A percentile compares a stretch with the other conserved stretches of the same genome.
Evolutionary conservation across 2,888 invertebrate genomes (phyloP).

Genomic region (Platypus cylindrus): DNA sequence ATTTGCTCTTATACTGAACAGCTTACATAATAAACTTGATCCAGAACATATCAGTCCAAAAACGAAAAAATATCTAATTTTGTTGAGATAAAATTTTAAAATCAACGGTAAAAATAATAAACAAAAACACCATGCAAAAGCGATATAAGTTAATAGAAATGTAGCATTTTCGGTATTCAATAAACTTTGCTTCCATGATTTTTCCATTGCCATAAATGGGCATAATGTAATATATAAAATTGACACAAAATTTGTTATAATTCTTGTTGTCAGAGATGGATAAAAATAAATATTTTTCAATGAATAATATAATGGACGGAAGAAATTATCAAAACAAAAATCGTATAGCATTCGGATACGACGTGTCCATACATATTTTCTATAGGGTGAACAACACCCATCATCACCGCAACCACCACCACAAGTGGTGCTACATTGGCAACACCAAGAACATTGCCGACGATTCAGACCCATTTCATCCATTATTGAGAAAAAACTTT

Average conservation of each 20-base stretch:
- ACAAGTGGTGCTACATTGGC: too few species aligned
- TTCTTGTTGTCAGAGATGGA: slow-evolving; percentile 18
- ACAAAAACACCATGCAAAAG: slow-evolving; percentile 24
- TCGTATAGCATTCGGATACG: slow-evolving; percentile 15
- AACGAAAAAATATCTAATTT: slow-evolving; percentile 17
- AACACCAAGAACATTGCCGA: slow-evolving; percentile 9
- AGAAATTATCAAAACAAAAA: slow-evolving; percentile 17
- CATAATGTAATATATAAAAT: slow-evolving; percentile 17
- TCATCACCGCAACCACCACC: too few species aligned
- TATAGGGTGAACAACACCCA: slow-evolving; percentile 18
- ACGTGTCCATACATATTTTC: slow-evolving; percentile 19
- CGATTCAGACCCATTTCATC: slow-evolving; percentile 18
- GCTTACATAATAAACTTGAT: slow-evolving; percentile 22
- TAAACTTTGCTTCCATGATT: slow-evolving; percentile 11
- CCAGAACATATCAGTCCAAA: slow-evolving; percentile 18
- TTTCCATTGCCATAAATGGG: slow-evolving; percentile 18
- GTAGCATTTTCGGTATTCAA: slow-evolving; percentile 19
- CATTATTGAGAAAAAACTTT: slow-evolving; percentile 13
- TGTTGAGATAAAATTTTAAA: slow-evolving; percentile 16
- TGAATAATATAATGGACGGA: slow-evolving; percentile 16
- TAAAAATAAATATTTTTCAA: slow-evolving; percentile 20
- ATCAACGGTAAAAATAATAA: slow-evolving; percentile 19
- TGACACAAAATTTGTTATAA: slow-evolving; percentile 13
- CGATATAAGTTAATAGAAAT: slow-evolving; percentile 21
- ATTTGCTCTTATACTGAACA: not conserved